phyloP scores from a whole-genome alignment of 1,140 invertebrate genomes.

The Drosophila tsacasi region DNA sequence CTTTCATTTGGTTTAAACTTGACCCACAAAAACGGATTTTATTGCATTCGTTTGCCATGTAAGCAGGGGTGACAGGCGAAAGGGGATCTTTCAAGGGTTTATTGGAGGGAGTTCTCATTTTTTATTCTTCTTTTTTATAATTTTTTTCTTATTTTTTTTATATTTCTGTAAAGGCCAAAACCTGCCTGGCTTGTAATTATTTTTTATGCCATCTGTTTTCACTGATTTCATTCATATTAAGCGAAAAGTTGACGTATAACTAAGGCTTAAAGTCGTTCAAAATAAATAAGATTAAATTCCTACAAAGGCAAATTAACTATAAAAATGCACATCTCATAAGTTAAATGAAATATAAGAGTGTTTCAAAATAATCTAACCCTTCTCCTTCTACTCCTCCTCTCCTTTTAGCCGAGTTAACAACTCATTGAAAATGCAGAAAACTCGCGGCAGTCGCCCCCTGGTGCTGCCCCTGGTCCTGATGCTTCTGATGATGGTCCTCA shows the following conservation, averaged over 20 bases:
- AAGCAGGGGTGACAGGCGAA: conserved; percentile 3
- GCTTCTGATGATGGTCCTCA: conserved; percentile 47
- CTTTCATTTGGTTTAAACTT: conserved; percentile 67
- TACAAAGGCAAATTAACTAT: neutral
- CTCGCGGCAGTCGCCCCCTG: conserved; percentile 16
- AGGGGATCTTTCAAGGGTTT: neutral
- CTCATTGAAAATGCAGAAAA: conserved; percentile 33
- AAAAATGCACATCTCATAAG: neutral
- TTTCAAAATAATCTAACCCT: neutral
- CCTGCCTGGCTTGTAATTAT: conserved; percentile 38
- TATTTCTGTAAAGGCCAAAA: neutral
- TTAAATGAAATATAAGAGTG: neutral
- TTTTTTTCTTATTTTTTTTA: neutral
- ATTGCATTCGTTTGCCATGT: conserved; percentile 42
- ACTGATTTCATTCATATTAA: neutral
- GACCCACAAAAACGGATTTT: conserved; percentile 66
- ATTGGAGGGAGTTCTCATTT: neutral
- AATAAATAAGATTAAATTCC: neutral
- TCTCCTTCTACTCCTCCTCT: neutral
- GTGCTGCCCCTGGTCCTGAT: conserved; percentile 36
- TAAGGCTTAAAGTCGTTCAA: neutral
- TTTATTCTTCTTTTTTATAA: neutral
- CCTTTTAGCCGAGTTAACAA: conserved; percentile 24
- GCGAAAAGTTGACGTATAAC: too few species aligned
- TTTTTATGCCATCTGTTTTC: conserved; percentile 32